Base-by-base conservation (phyloP, 2,113 vertebrate species). In the Choloepus hoffmanni region DNA sequence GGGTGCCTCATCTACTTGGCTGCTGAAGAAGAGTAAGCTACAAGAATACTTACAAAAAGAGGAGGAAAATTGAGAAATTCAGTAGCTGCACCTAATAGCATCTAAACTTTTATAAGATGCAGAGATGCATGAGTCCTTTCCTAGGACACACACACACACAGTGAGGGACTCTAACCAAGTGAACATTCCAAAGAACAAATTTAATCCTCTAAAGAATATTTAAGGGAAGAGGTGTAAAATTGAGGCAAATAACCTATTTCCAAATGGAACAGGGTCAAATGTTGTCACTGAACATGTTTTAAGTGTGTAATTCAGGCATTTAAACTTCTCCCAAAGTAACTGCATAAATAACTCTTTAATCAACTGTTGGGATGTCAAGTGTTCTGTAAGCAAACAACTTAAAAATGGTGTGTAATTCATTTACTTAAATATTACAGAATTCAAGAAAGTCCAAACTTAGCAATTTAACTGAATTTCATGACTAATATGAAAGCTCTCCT, bases 51-150 rank as follows among this genome's bases (percentile, higher is more conserved):
- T 74, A 28, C 45, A 63, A 70, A 91, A 72, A 88, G 2, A 24
- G 55, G 3, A 11, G 40, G 43, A 28, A 19, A 70, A 48, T 67
- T 36, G 83, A 62, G 40, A 93, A 83, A 95, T 92, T 81, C 93
- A 91, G 43, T 65, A 81, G 36, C 30, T 43, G 26, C 36, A 60
- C 7, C 14, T 68, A 90, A 30, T 1, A 95, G 24, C 23, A 65
- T 15, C 50, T 60, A 79, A 33, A 76, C 30, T 16, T 24, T 43
- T 65, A 45, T 48, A 87, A 65, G 12, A 12, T 53, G 74, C n/a
- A 79, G 45, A 10, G 62, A 84, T 4, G 33, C 2, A n/a, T 0
- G 28, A 60, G 3, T 23, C 19, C 4, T 62, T 83, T 68, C 68
- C 45, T 11, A 68, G 15, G 60, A 70, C 76, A 15, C 0, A 2